Evolutionary conservation across 2,888 invertebrate species (phyloP).

Genomic region (Tetramorium bicarinatum): DNA sequence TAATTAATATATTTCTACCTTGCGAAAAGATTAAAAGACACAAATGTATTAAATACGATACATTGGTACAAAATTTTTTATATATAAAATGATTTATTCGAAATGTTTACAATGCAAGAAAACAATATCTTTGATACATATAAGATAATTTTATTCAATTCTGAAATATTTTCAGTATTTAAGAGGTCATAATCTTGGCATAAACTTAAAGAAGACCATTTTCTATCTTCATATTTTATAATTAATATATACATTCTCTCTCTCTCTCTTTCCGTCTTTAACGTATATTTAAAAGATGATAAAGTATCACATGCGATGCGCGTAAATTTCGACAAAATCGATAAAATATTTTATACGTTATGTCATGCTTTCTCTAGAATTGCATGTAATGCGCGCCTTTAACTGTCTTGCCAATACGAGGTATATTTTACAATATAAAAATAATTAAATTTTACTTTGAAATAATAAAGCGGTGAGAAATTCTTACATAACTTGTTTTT

Average conservation of each 20-base stretch:
- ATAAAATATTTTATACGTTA: conserved; percentile 12
- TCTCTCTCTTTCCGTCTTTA: neutral
- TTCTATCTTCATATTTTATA: conserved; percentile 22
- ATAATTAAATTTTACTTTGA: conserved; percentile 36
- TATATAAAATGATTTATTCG: conserved; percentile 58
- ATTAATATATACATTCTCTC: conserved; percentile 29
- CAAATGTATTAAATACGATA: neutral
- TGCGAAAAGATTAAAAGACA: neutral
- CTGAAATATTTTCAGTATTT: conserved; percentile 19
- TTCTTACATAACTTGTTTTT: neutral
- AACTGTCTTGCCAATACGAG: conserved; percentile 9
- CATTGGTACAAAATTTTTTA: neutral
- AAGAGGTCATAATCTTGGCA: neutral
- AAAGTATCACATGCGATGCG: neutral
- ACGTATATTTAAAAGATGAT: conserved; percentile 17
- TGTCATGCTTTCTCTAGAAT: neutral
- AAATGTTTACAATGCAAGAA: conserved; percentile 46
- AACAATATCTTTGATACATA: conserved; percentile 22
- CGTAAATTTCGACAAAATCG: neutral
- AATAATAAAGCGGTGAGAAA: conserved; percentile 35
- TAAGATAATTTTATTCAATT: conserved; percentile 34
- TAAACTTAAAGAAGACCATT: conserved; percentile 29
- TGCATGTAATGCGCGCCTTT: neutral
- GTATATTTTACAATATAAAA: conserved; percentile 46
- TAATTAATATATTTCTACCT: conserved; percentile 18